Base-by-base conservation (phyloP, 2,888 invertebrate species). In the Suillia variegata region DNA sequence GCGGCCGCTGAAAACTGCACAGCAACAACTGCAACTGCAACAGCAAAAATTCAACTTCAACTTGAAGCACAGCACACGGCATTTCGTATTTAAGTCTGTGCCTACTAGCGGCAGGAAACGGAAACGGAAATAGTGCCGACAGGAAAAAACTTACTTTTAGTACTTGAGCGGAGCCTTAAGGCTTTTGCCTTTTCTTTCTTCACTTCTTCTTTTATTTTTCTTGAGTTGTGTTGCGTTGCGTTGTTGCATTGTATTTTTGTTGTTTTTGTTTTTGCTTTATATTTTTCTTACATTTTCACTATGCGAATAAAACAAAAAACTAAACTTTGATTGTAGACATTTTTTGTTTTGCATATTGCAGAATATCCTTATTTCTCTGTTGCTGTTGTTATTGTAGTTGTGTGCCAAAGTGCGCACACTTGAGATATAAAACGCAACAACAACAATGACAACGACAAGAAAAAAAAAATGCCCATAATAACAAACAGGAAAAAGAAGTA, bases 101-200 rank as follows among this genome's bases (percentile, higher is more conserved):
- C 38, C 6, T 31, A 6, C 10, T 13, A 2, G 26, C 31, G 15
- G 51, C 49, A 38, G 54, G 54, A 58, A 58, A 49, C 49, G 58
- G 58, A 54, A 58, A 50, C 50, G 58, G 58, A 58, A 58, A 38
- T 20, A 38, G 45, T 45, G 13, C 18, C 45, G n/a, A n/a, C 26
- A 38, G 10, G n/a, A n/a, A 38, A 38, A 38, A 38, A 38, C 38
- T 13, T 38, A 38, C 38, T 38, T 38, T 38, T 38, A 38, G 13
- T 38, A 13, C 38, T 38, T 13, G 38, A 38, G 38, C 38, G 12
- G 6, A 13, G 13, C 38, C 4, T 38, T 38, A n/a, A 8, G 13
- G n/a, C n/a, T n/a, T n/a, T n/a, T n/a, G n/a, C n/a, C 38, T n/a
- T 10, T 26, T 6, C 26, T 6, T 26, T 26, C 10, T 26, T 26